Conservation (phyloP, 2,888 invertebrate species). For the Cremastobaeus sp. region DNA sequence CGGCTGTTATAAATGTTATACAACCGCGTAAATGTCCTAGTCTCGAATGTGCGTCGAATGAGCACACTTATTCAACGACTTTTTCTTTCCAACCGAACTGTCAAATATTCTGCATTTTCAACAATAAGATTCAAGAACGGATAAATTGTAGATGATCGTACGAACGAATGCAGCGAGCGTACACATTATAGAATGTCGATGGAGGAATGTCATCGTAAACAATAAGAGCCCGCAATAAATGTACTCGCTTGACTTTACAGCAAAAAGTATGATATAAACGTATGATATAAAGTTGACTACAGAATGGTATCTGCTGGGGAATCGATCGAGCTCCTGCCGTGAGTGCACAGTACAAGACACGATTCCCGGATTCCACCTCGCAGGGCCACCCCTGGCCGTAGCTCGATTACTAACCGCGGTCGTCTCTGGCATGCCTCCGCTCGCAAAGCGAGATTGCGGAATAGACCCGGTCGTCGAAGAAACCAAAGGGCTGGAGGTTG, state of each 20-base stretch:
- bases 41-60: too few relatives aligned
- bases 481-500: constrained; percentile 42
- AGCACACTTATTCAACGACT: too few relatives aligned
- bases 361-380: constrained; percentile 70
- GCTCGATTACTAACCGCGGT: constrained; percentile 66
- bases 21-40: too few relatives aligned
- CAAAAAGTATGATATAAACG: constrained; percentile 62
- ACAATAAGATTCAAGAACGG: constrained; percentile 2
- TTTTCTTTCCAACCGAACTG: neutral
- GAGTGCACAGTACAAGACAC: constrained; percentile 67
- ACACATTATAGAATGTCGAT: constrained; percentile 43
- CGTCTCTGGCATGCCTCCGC: constrained; percentile 48
- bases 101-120: too few relatives aligned
- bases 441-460: constrained; percentile 45
- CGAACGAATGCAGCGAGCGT: constrained; percentile 23
- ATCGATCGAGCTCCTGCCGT: constrained; percentile 72
- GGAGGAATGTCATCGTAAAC: constrained; percentile 23
- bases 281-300: constrained; percentile 52
- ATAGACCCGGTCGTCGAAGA: constrained; percentile 32
- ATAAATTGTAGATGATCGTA: constrained; percentile 19
- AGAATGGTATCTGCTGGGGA: constrained; percentile 71
- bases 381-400: constrained; percentile 68
- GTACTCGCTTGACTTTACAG: constrained; percentile 33
- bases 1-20: too few relatives aligned
- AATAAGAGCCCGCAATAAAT: constrained; percentile 33